Percentiles rank a stretch among this genome's conserved stretches.
These are phyloP conservation scores for Mesaphorura yosii DNA, from an alignment of 1,140 invertebrate genomes.

Conservation along the genomic window DNA sequence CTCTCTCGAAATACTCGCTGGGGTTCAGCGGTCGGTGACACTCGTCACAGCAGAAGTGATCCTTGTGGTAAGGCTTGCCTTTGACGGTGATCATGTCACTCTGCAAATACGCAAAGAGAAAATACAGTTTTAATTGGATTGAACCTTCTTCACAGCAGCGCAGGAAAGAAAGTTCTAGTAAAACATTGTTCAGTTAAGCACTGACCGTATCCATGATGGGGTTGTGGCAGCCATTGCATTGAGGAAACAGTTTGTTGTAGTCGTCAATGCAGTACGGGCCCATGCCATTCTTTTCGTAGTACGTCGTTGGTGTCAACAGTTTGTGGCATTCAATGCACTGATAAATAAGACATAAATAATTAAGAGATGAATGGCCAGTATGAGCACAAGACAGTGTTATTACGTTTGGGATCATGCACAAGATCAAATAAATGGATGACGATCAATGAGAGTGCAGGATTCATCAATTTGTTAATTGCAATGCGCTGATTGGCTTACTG, in stretches of 20 bases:
- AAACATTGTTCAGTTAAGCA: too few species aligned
- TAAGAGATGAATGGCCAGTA: background rate
- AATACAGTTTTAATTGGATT: background rate
- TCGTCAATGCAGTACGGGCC: constrained; percentile 35
- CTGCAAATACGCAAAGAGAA: background rate
- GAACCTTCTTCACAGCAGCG: too few species aligned
- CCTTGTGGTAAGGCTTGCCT: constrained; percentile 21
- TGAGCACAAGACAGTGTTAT: background rate
- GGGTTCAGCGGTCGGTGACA: constrained; percentile 51
- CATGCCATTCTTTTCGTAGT: constrained; percentile 39
- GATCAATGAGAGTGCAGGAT: too few species aligned
- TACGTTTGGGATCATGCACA: too few species aligned
- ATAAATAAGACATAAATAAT: constrained; percentile 44
- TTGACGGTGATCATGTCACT: background rate
- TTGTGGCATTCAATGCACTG: constrained; percentile 48
- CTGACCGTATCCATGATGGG: constrained; percentile 40
- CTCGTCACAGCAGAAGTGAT: constrained; percentile 51
- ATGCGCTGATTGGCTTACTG: too few species aligned
- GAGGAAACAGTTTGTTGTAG: constrained; percentile 52
- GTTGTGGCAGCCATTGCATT: constrained; percentile 49
- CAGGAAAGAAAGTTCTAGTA: too few species aligned
- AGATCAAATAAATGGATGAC: too few species aligned
- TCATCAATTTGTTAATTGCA: too few species aligned
- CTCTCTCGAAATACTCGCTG: constrained; percentile 53
- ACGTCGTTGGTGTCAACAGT: constrained; percentile 45